These are phyloP conservation scores for Oeneis ivallda DNA, from an alignment of 2,888 invertebrate genomes.

Conservation along the genomic window DNA sequence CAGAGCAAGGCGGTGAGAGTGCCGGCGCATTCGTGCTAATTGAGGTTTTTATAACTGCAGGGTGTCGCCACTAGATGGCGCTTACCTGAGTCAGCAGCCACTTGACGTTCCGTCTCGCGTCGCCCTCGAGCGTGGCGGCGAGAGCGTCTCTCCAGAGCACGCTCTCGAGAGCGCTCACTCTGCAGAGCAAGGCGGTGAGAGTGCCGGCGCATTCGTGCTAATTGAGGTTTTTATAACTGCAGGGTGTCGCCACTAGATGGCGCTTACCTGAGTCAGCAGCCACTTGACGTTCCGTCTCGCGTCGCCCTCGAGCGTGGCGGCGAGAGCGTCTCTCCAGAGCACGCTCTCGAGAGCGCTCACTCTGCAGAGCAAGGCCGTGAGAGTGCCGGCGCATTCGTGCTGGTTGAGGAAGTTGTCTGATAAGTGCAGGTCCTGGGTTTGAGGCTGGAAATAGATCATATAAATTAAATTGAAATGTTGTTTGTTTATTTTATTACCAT, in stretches of 20 bases:
- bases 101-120: slow-evolving; percentile 41
- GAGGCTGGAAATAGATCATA: slow-evolving; percentile 42
- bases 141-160: slow-evolving; percentile 46
- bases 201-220: slow-evolving; percentile 52
- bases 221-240: no score
- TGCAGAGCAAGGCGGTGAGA: slow-evolving; percentile 49
- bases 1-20: no score
- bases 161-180: slow-evolving; percentile 40
- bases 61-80: no score
- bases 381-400: slow-evolving; percentile 52
- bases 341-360: slow-evolving; percentile 39
- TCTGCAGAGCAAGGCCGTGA: slow-evolving; percentile 51
- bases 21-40: no score
- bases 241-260: no score
- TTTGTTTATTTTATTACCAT: no score
- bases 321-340: slow-evolving; percentile 45
- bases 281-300: slow-evolving; percentile 45
- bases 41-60: no score
- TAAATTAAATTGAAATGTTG: no score
- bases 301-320: slow-evolving; percentile 30
- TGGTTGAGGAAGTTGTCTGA: slow-evolving; percentile 51
- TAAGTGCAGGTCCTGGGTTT: slow-evolving; percentile 51
- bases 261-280: slow-evolving; percentile 58
- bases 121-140: slow-evolving; percentile 30
- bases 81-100: slow-evolving; percentile 60